Conservation (phyloP, 2,888 invertebrate genomes). For the Tachystola acroxantha region DNA sequence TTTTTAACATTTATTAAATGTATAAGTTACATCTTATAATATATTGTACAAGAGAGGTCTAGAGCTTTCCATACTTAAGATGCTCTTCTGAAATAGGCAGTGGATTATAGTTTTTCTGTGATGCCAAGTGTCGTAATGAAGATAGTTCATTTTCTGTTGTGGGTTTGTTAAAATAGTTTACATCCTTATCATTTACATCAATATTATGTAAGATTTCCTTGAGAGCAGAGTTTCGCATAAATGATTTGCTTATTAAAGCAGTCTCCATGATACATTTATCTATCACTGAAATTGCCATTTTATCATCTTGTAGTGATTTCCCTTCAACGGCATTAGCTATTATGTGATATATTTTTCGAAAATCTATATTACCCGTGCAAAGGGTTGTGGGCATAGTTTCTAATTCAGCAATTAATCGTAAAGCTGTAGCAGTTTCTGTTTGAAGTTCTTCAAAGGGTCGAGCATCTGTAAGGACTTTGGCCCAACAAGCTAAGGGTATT, state of each 20-base stretch:
- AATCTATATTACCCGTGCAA: constrained; percentile 42
- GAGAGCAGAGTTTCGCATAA: constrained; percentile 32
- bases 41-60: too few relatives aligned
- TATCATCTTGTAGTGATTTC: constrained; percentile 38
- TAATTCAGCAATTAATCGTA: constrained; percentile 57
- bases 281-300: constrained; percentile 27
- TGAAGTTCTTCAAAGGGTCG: constrained; percentile 38
- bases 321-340: constrained; percentile 63
- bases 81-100: constrained; percentile 37
- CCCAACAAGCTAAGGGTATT: constrained; percentile 49
- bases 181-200: constrained; percentile 29
- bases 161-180: constrained; percentile 30
- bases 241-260: constrained; percentile 45
- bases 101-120: constrained; percentile 51
- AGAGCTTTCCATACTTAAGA: too few relatives aligned
- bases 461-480: constrained; percentile 42
- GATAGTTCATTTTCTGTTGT: constrained; percentile 33
- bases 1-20: too few relatives aligned
- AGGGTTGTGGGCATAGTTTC: constrained; percentile 42
- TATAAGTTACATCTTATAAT: too few relatives aligned
- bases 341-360: constrained; percentile 46
- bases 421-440: constrained; percentile 47
- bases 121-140: constrained; percentile 35
- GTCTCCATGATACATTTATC: constrained; percentile 55
- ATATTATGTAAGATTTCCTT: constrained; percentile 31